phyloP scores from a whole-genome alignment of 2,888 invertebrate genomes.

The Tanypteryx hageni region DNA sequence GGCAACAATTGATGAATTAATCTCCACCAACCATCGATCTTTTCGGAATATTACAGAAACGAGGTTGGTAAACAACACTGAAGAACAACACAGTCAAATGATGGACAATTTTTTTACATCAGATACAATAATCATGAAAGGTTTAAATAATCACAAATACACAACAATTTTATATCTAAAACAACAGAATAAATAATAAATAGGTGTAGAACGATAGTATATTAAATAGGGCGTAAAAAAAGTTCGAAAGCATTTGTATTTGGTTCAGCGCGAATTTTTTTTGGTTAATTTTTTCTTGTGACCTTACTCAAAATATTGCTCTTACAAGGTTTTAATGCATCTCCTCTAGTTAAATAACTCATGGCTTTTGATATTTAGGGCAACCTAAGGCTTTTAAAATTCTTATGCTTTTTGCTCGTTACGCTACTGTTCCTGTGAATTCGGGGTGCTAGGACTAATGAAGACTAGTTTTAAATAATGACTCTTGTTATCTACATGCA shows the following conservation, averaged over 20 bases:
- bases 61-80: background rate
- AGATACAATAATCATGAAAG: background rate
- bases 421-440: slow-evolving; percentile 20
- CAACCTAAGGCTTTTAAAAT: slow-evolving; percentile 34
- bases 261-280: background rate
- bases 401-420: slow-evolving; percentile 35
- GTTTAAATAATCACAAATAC: background rate
- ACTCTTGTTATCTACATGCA: slow-evolving; percentile 35
- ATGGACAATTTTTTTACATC: background rate
- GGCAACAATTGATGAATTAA: background rate
- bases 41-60: background rate
- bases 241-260: background rate
- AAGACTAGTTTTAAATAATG: slow-evolving; percentile 43
- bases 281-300: background rate
- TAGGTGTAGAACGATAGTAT: background rate
- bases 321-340: slow-evolving; percentile 46
- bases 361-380: slow-evolving; percentile 43
- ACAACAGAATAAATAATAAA: background rate
- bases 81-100: background rate
- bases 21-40: background rate
- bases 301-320: slow-evolving; percentile 34
- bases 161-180: background rate
- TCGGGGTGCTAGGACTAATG: slow-evolving; percentile 52
- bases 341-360: slow-evolving; percentile 15
- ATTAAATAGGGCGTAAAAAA: background rate